Evolutionary conservation across 2,888 invertebrate genomes (phyloP).

Genomic region (Peribatodes rhomboidaria): DNA sequence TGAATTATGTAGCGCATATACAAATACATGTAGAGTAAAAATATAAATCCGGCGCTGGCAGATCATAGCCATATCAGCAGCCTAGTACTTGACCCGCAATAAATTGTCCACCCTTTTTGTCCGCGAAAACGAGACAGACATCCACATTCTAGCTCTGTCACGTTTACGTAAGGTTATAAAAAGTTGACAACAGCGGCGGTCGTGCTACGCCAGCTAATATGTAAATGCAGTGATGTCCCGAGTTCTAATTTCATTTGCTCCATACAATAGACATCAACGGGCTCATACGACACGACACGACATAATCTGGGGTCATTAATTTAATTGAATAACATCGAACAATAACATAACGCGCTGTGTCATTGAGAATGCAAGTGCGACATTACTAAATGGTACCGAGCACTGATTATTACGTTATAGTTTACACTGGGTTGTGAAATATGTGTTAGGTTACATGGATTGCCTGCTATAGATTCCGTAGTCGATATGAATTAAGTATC

Average conservation of each 20-base stretch:
- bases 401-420: slow-evolving; percentile 53
- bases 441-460: slow-evolving; percentile 50
- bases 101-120: too few species aligned
- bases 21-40: neutral
- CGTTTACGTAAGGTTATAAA: too few species aligned
- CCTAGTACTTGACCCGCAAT: too few species aligned
- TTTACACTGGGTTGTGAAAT: slow-evolving; percentile 59
- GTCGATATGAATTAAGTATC: too few species aligned
- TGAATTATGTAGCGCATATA: too few species aligned
- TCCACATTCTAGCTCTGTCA: too few species aligned
- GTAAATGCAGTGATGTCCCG: slow-evolving; percentile 32
- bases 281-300: slow-evolving; percentile 59
- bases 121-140: too few species aligned
- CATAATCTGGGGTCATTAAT: slow-evolving; percentile 62
- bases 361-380: slow-evolving; percentile 67
- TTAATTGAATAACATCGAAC: slow-evolving; percentile 65
- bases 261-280: slow-evolving; percentile 77
- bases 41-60: slow-evolving; percentile 46
- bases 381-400: slow-evolving; percentile 48
- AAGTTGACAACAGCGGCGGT: too few species aligned
- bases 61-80: slow-evolving; percentile 58
- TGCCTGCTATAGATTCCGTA: too few species aligned
- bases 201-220: neutral
- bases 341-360: slow-evolving; percentile 68
- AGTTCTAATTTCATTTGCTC: slow-evolving; percentile 42